Evolutionary conservation across 2,797 vertebrate species (phyloP), one percentile per base, ranked within the genome.

Genomic region (Neosalanx taihuensis): DNA sequence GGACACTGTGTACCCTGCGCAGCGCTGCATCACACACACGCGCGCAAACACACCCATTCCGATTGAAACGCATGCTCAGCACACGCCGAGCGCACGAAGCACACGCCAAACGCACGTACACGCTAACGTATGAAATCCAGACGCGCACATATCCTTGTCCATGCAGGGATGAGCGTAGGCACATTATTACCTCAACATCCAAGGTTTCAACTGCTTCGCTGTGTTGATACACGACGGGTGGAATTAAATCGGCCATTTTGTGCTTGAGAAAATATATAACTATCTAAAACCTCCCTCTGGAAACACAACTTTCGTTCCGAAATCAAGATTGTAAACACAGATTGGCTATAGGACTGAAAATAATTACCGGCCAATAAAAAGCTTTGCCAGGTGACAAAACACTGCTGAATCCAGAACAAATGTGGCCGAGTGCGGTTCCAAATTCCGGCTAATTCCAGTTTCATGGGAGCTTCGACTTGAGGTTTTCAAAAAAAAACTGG

Each of bases 291-390:
- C 79, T 77, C 76, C 77, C 62, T 79, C 66, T 58, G 70, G 80
- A 82, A 87, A 84, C 66, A 81, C 68, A 66, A 72, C 58, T 2
- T 9, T 78, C 75, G 76, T 73, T 83, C 76, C 81, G 17, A 86
- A 46, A 83, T 86, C 83, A 77, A 81, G 81, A 85, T 84, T 33
- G 64, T 65, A 86, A 83, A 88, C 75, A 80, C 18, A 84, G 83
- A 88, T 84, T 67, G 74, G 78, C 62, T 17, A 33, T 30, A 71
- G 75, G 66, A 78, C 72, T 71, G 15, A 41, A 74, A 85, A 75
- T 64, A 73, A 59, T 74, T 46, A 53, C 61, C 67, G 67, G 75
- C 74, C 76, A 82, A 82, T 71, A 58, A 74, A 73, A 85, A 66
- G 71, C 23, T 69, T 51, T 23, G 59, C 15, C 64, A 26, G 9